Evolutionary conservation across 1,140 invertebrate genomes (phyloP), one percentile per base, ranked within the genome.

Genomic region (Oedothorax gibbosus): DNA sequence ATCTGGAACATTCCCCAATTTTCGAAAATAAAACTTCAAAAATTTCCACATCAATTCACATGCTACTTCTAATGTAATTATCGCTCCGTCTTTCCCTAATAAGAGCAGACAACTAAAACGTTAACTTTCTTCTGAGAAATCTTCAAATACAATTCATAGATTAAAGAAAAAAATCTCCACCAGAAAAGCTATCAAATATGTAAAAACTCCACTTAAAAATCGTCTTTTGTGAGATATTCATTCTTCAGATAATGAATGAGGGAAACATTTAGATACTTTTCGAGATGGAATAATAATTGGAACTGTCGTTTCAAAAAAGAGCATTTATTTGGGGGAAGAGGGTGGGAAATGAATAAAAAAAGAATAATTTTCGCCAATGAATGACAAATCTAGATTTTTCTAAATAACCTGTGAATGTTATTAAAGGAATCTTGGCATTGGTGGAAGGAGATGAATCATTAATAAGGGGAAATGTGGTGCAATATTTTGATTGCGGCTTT

Each of bases 331-430:
- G 72, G n/a, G 20, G 54, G 68, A 10, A 53, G 68, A 35, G 68
- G 49, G 65, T 11, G 50, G 72, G 7, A 21, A 62, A 18, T 18
- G 54, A 9, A 75, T 11, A 57, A 57, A 57, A 60, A 75, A 75
- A 51, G 72, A 75, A 60, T 56, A 75, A 75, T 50, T 35, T 57
- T 75, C 72, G 35, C 53, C 18, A 35, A 75, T 75, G 72, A 75
- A 57, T 75, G 72, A 75, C 72, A 75, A 75, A 75, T 75, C 53
- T 53, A 50, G 56, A 75, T 75, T 75, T 75, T 75, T 75, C 72
- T 75, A 75, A 75, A 75, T 75, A 75, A 75, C 72, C 72, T 15
- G 54, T 49, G 72, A 75, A 75, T 57, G 72, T 75, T 75, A 75
- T 75, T 75, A 75, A 57, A 56, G 57, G 57, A 75, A 75, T 21